Conservation (phyloP, 1,140 invertebrate genomes). For the Drosophila nigrodunni region DNA sequence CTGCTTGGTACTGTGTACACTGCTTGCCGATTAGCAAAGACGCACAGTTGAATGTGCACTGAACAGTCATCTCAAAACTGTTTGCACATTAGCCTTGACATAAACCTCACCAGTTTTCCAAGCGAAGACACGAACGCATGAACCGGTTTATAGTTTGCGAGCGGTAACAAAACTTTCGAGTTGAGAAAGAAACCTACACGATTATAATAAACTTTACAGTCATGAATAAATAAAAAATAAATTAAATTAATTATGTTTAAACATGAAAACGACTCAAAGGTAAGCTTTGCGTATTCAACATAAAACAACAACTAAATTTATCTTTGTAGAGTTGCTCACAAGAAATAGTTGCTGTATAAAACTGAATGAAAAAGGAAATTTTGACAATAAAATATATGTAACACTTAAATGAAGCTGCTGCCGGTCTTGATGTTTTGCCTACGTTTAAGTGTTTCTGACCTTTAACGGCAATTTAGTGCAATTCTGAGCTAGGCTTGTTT, state of each 20-base stretch:
- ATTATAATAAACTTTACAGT: too few relatives aligned
- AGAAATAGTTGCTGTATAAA: conserved; percentile 1
- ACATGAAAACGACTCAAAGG: too few relatives aligned
- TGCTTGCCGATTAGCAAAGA: background rate
- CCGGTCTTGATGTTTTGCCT: conserved; percentile 3
- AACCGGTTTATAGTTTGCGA: conserved; percentile 26
- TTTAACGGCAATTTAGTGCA: conserved; percentile 34
- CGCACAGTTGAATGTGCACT: background rate
- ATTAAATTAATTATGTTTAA: too few relatives aligned
- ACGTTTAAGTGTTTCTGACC: conserved; percentile 1
- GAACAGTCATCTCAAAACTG: background rate
- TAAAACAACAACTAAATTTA: too few relatives aligned
- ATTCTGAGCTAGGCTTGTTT: conserved; percentile 27
- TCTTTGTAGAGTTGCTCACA: background rate
- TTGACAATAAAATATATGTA: background rate
- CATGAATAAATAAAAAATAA: too few relatives aligned
- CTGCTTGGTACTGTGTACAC: background rate
- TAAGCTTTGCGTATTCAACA: too few relatives aligned
- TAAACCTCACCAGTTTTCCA: background rate
- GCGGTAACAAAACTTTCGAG: background rate
- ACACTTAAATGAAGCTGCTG: background rate
- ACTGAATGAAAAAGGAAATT: conserved; percentile 7
- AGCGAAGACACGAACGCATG: background rate
- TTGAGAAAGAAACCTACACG: too few relatives aligned
- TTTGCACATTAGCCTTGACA: background rate